Evolutionary conservation across 2,113 vertebrate genomes (phyloP).

Genomic region (Dromaius novaehollandiae): DNA sequence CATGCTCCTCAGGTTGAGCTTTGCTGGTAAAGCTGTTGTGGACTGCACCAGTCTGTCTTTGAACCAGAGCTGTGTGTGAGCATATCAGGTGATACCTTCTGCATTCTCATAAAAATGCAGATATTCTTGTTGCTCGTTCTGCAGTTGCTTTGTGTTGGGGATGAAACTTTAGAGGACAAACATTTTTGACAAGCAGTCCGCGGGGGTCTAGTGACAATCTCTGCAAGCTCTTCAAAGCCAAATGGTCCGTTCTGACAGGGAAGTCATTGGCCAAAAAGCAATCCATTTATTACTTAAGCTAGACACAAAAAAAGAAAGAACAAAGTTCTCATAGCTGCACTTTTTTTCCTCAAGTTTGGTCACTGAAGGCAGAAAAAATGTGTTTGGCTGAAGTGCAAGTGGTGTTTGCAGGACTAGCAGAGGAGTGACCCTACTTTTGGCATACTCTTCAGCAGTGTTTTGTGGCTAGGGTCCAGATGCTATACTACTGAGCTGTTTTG

Average conservation of each 20-base stretch:
- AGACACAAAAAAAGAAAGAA: not conserved
- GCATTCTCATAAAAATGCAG: not conserved
- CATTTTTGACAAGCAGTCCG: not conserved
- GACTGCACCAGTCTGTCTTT: not conserved
- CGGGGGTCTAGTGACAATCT: not conserved
- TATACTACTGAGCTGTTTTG: not conserved
- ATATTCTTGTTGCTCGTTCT: not conserved
- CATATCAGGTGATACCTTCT: not conserved
- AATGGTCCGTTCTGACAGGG: not conserved
- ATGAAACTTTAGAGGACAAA: not conserved
- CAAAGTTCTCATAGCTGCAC: not conserved
- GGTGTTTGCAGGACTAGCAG: not conserved
- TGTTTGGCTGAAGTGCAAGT: not conserved
- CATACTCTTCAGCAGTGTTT: not conserved
- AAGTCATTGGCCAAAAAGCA: not conserved
- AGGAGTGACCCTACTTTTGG: not conserved
- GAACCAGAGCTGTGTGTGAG: not conserved
- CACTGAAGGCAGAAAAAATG: not conserved
- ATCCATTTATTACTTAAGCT: not conserved
- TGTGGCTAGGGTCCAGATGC: not conserved
- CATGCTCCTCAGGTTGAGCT: not conserved
- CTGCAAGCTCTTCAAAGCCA: not conserved
- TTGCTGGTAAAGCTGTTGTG: not conserved
- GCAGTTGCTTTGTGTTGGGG: not conserved
- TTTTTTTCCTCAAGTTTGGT: not conserved